Percentiles rank a stretch among this genome's conserved stretches.
phyloP scores from a whole-genome alignment of 2,888 invertebrate genomes.

The Diaphora mendica region DNA sequence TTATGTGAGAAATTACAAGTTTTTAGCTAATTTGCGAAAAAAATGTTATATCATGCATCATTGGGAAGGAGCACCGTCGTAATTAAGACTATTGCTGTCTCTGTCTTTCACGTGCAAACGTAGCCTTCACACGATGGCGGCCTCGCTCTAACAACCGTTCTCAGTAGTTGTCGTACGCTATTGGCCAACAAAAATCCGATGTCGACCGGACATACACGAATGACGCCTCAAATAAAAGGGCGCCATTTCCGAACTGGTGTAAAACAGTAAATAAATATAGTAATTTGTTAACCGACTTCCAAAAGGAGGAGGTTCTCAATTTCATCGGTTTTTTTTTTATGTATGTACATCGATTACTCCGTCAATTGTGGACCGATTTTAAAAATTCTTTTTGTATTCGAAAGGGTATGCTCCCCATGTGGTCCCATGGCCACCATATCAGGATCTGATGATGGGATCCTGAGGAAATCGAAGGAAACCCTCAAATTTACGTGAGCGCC shows the following conservation, averaged over 20 bases:
- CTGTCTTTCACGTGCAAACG: constrained; percentile 51
- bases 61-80: constrained; percentile 66
- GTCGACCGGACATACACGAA: constrained; percentile 39
- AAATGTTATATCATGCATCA: constrained; percentile 73
- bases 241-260: constrained; percentile 47
- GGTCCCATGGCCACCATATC: too few species aligned
- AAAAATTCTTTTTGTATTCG: too few species aligned
- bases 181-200: constrained; percentile 54
- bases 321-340: too few species aligned
- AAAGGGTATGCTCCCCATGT: too few species aligned
- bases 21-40: constrained; percentile 71
- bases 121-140: constrained; percentile 25
- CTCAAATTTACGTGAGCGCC: too few species aligned
- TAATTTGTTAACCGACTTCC: too few species aligned
- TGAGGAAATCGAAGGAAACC: too few species aligned
- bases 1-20: constrained; percentile 70
- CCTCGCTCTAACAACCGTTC: constrained; percentile 63
- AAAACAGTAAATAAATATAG: not conserved
- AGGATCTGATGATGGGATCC: too few species aligned
- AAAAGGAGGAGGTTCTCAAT: too few species aligned
- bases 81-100: constrained; percentile 66
- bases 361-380: too few species aligned
- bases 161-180: constrained; percentile 34
- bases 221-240: constrained; percentile 33
- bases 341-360: too few species aligned